These are phyloP conservation scores for Formica selysi DNA, from an alignment of 1,140 invertebrate species.

Conservation along the genomic window DNA sequence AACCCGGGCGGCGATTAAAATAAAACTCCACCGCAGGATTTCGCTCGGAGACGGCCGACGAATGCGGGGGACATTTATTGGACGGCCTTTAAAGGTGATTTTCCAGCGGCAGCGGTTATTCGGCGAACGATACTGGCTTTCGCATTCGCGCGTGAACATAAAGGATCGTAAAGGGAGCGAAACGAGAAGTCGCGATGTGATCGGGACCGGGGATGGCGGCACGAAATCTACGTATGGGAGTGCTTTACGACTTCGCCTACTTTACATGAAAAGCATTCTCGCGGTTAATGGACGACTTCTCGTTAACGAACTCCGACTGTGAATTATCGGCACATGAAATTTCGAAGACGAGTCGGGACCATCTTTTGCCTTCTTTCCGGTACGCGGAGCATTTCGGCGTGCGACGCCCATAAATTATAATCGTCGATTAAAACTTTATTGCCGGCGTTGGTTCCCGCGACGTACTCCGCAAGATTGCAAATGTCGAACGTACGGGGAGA, in stretches of 20 bases:
- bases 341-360: conserved; percentile 44
- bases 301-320: conserved; percentile 70
- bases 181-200: conserved; percentile 58
- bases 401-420: conserved; percentile 68
- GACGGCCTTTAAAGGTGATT: conserved; percentile 61
- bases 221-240: conserved; percentile 66
- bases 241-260: conserved; percentile 75
- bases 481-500: conserved; percentile 69
- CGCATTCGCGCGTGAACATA: conserved; percentile 40
- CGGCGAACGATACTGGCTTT: conserved; percentile 54
- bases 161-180: conserved; percentile 75
- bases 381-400: conserved; percentile 19
- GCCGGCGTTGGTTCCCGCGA: conserved; percentile 38
- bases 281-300: conserved; percentile 77
- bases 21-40: background rate
- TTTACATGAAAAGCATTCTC: conserved; percentile 79
- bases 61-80: conserved; percentile 42
- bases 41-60: conserved; percentile 1
- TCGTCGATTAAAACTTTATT: conserved; percentile 73
- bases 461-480: conserved; percentile 42
- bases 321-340: conserved; percentile 73
- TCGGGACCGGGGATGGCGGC: conserved; percentile 52
- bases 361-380: conserved; percentile 63
- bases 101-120: conserved; percentile 50
- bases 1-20: conserved; percentile 8